Conservation (phyloP, 1,140 invertebrate genomes). For the Dermatophagoides farinae region DNA sequence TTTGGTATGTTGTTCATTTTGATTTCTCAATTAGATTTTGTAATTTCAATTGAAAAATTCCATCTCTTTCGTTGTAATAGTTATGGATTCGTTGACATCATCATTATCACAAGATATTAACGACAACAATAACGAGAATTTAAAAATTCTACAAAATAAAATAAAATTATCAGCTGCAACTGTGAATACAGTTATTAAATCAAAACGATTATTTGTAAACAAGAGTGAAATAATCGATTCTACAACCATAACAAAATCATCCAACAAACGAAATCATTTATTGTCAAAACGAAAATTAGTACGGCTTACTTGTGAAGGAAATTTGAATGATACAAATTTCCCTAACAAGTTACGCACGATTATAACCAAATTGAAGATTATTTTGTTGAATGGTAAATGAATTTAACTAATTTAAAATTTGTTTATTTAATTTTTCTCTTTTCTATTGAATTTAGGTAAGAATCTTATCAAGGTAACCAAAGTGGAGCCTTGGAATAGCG, state of each 20-base stretch:
- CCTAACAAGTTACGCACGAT: constrained; percentile 42
- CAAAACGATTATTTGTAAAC: no score
- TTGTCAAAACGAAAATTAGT: not conserved
- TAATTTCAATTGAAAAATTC: no score
- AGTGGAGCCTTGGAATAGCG: constrained; percentile 95
- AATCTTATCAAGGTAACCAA: constrained; percentile 44
- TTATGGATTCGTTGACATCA: no score
- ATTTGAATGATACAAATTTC: constrained; percentile 51
- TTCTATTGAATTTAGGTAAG: constrained; percentile 1
- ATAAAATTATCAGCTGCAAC: no score
- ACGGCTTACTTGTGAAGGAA: constrained; percentile 39
- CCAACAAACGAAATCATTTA: no score
- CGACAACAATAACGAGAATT: not conserved
- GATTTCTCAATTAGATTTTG: no score
- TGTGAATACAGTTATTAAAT: no score
- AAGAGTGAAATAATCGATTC: no score
- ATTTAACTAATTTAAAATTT: not conserved
- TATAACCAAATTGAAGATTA: constrained; percentile 40
- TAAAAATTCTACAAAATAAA: no score
- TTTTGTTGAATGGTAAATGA: constrained; percentile 41
- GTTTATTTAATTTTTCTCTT: constrained; percentile 13
- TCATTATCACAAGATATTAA: not conserved
- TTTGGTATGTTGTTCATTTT: no score
- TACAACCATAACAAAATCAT: no score
- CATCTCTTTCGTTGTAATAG: no score